Conservation (phyloP, 2,888 invertebrate species). For the Azorinus chamasolen region DNA sequence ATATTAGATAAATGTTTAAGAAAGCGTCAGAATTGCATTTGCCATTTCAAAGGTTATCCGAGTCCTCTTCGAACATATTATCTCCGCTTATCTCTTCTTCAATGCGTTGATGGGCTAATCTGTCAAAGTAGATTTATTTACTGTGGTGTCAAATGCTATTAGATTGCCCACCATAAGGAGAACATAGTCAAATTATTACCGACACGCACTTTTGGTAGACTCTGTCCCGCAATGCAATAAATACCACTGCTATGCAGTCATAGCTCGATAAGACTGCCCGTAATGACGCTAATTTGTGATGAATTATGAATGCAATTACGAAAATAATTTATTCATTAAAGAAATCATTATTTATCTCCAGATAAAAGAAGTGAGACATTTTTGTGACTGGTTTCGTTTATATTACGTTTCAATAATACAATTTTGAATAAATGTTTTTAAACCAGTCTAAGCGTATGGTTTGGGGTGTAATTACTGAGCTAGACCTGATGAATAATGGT, state of each 20-base stretch:
- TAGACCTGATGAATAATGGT: no score
- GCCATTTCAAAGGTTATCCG: no score
- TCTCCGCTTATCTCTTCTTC: constrained; percentile 51
- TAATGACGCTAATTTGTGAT: constrained; percentile 6
- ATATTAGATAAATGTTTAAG: no score
- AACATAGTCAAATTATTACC: constrained; percentile 39
- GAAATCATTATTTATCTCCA: constrained; percentile 6
- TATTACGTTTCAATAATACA: no score
- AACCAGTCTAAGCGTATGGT: no score
- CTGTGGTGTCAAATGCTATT: constrained; percentile 49
- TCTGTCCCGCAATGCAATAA: no score
- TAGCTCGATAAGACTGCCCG: no score
- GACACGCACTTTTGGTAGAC: constrained; percentile 21
- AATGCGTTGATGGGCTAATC: constrained; percentile 55
- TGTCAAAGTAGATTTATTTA: constrained; percentile 62
- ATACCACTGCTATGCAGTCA: no score
- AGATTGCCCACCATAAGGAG: constrained; percentile 36
- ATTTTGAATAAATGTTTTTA: no score
- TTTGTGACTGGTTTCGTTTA: neutral
- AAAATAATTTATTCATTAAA: constrained; percentile 14
- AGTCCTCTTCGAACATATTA: constrained; percentile 31
- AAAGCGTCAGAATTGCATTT: no score
- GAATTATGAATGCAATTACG: constrained; percentile 6
- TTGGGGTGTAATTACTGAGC: no score
- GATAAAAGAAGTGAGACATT: neutral